Evolutionary conservation across 2,113 vertebrate genomes (phyloP).

Genomic region (Lamprotornis superbus): DNA sequence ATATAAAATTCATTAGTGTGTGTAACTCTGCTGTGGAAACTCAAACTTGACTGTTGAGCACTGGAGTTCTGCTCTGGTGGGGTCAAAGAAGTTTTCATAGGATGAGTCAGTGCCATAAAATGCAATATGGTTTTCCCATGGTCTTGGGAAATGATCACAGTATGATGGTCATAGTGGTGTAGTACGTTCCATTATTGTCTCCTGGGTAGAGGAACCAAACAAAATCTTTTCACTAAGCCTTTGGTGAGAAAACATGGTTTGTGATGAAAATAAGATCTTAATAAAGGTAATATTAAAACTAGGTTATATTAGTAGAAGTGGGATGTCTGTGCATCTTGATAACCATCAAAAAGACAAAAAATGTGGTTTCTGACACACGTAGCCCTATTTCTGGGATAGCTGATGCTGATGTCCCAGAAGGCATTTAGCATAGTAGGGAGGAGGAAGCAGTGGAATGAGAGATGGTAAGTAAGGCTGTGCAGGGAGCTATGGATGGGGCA

Average conservation of each 20-base stretch:
- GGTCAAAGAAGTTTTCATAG: background rate
- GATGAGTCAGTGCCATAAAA: background rate
- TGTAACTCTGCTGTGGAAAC: background rate
- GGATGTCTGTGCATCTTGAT: background rate
- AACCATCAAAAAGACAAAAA: background rate
- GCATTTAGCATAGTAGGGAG: background rate
- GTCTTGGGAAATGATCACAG: background rate
- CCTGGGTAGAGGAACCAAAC: background rate
- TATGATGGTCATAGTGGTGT: background rate
- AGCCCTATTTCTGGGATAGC: background rate
- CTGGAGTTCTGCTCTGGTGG: background rate
- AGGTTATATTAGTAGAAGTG: background rate
- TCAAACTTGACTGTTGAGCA: rapidly evolving
- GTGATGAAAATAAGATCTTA: background rate
- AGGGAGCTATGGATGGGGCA: background rate
- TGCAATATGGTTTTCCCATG: background rate
- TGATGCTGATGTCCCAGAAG: background rate
- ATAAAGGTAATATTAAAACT: background rate
- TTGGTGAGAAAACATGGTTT: background rate
- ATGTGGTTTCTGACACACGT: background rate
- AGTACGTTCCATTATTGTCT: background rate
- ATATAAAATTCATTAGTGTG: background rate
- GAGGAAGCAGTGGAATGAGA: background rate
- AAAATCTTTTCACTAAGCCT: background rate
- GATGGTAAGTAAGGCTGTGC: background rate